Evolutionary conservation across 2,888 invertebrate genomes (phyloP), one percentile per base, ranked within the genome.

Genomic region (Stenchaetothrips biformis): DNA sequence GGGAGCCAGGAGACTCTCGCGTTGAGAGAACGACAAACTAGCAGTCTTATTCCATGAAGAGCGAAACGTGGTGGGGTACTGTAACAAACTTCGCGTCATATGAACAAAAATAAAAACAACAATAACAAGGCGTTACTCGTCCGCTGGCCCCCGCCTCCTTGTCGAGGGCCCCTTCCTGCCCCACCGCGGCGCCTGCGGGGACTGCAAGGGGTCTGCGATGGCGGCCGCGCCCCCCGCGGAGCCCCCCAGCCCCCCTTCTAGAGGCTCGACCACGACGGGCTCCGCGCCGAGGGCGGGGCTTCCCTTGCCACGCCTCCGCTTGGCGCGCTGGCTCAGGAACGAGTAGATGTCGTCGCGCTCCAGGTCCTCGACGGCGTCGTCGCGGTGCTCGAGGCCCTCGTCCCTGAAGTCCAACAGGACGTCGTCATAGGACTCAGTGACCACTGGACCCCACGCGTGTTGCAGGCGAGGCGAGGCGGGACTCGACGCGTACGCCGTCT

Each of bases 281-380:
- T 37, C 37, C 4, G 37, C 37, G 4, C 37, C 37, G 37, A 2
- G 18, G 59, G 18, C 4, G 13, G 59, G 18, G 59, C 59, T 59
- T 16, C 18, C 59, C 59, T 59, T 59, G 67, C 25, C 67, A 25
- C 67, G 67, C 21, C 67, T 7, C 67, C 67, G n/a, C 67, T 74
- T 74, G 67, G 21, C 25, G 67, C 67, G 67, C 67, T 74, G 67
- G 25, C 67, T 74, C 21, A 74, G 25, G 25, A 74, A 74, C 25
- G 67, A 74, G 67, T 74, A 74, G 67, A 74, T 25, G 21, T 74
- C 67, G 21, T 74, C 67, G 21, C 21, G 67, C 67, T 74, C 67
- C 67, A 74, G 67, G 67, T 74, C 67, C 67, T 74, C 67, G 21
- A 25, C 67, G 21, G 67, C 67, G 7, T 21, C 67, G 7, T 37